phyloP scores from a whole-genome alignment of 2,797 vertebrate species.

The Poecilia gillii region DNA sequence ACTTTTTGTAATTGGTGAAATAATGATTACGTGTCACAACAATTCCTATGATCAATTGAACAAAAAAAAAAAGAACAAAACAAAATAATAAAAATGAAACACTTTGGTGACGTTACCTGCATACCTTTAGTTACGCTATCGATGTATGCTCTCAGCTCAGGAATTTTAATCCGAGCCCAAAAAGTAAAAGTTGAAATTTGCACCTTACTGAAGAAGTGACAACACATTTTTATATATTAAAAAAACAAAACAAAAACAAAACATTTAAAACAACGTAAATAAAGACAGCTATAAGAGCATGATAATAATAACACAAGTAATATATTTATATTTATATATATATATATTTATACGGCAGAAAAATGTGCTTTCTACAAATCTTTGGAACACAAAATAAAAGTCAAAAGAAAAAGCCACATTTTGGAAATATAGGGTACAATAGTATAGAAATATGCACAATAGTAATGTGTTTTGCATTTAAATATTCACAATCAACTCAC shows the following conservation, averaged over 20 bases:
- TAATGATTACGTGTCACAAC: constrained; percentile 42
- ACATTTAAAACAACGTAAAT: constrained; percentile 67
- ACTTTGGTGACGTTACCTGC: constrained; percentile 57
- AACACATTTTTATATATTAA: neutral
- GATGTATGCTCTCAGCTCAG: constrained; percentile 34
- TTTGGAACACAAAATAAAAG: constrained; percentile 83
- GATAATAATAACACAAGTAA: constrained; percentile 74
- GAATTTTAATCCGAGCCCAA: constrained; percentile 22
- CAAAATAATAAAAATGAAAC: constrained; percentile 22
- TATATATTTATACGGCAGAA: constrained; percentile 77
- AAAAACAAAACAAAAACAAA: neutral
- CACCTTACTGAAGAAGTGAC: constrained; percentile 60
- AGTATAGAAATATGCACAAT: constrained; percentile 81
- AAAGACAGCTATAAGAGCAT: constrained; percentile 73
- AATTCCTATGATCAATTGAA: constrained; percentile 48
- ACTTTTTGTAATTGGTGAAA: constrained; percentile 53
- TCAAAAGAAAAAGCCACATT: constrained; percentile 75
- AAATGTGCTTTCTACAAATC: constrained; percentile 85
- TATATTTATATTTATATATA: constrained; percentile 76
- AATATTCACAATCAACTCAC: constrained; percentile 69
- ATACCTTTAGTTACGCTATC: constrained; percentile 34
- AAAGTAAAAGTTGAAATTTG: constrained; percentile 37
- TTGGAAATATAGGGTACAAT: constrained; percentile 78
- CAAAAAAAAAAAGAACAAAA: constrained; percentile 14
- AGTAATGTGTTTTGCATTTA: constrained; percentile 80